These are phyloP conservation scores for Clarias laeviceps DNA, from an alignment of 2,797 vertebrate genomes.

Conservation along the genomic window DNA sequence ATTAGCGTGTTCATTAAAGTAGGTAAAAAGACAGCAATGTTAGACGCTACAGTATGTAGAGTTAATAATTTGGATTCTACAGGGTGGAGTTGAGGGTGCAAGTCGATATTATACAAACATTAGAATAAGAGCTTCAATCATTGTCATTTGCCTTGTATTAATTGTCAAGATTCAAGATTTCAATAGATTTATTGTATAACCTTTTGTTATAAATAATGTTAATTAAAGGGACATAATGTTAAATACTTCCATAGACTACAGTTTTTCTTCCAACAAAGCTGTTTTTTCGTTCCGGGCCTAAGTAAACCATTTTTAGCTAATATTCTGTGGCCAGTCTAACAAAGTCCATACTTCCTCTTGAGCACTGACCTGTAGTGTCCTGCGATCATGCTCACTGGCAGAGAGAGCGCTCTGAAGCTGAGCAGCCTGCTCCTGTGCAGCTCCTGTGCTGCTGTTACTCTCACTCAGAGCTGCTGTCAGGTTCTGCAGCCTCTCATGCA, in stretches of 20 bases:
- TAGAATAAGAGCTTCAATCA: neutral
- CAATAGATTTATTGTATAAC: neutral
- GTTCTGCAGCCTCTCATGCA: slow-evolving; percentile 74
- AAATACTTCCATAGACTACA: neutral
- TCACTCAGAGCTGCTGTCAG: slow-evolving; percentile 68
- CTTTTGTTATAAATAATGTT: neutral
- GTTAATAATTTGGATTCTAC: neutral
- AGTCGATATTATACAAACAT: neutral
- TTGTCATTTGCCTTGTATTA: neutral
- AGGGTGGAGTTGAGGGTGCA: neutral
- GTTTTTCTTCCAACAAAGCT: neutral
- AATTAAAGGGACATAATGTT: neutral
- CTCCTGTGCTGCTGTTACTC: slow-evolving; percentile 61
- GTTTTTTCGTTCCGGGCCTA: neutral
- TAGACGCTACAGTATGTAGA: neutral
- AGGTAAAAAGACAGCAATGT: neutral
- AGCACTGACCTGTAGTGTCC: slow-evolving; percentile 74
- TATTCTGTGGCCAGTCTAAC: neutral
- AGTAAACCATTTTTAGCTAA: neutral
- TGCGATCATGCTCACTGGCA: slow-evolving; percentile 75
- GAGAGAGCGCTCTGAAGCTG: slow-evolving; percentile 75
- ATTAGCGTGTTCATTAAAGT: slow-evolving; percentile 10
- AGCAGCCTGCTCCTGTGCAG: slow-evolving; percentile 71
- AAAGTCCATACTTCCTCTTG: neutral
- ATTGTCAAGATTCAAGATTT: neutral